These are phyloP conservation scores for Camptogramma bilineatum DNA, from an alignment of 2,888 invertebrate species.

Conservation along the genomic window DNA sequence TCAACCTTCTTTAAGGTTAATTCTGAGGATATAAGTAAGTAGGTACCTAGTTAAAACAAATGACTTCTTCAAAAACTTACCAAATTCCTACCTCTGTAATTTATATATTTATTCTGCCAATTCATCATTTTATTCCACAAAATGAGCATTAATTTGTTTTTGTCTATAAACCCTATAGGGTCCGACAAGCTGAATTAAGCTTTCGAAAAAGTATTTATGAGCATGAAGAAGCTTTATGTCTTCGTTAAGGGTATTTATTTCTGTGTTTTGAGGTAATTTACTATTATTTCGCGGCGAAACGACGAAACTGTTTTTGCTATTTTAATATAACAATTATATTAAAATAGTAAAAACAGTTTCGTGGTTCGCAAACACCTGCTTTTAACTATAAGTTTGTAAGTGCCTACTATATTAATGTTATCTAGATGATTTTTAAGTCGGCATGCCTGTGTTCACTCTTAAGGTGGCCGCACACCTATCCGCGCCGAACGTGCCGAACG, in stretches of 20 bases:
- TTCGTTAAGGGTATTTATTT: constrained; percentile 46
- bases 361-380: not conserved
- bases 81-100: not conserved
- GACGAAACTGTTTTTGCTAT: too few relatives aligned
- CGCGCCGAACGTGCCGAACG: too few relatives aligned
- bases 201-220: constrained; percentile 29
- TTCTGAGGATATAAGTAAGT: not conserved
- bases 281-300: constrained; percentile 13
- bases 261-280: constrained; percentile 21
- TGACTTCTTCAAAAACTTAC: constrained; percentile 13
- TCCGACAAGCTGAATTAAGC: constrained; percentile 33
- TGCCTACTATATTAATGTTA: too few relatives aligned
- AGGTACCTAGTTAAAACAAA: constrained; percentile 11
- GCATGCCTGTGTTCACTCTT: too few relatives aligned
- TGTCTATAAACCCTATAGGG: constrained; percentile 23
- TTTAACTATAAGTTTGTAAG: not conserved
- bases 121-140: constrained; percentile 22
- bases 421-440: too few relatives aligned
- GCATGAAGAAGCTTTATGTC: constrained; percentile 38
- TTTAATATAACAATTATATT: too few relatives aligned
- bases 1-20: not conserved
- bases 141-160: constrained; percentile 15
- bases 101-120: constrained; percentile 19
- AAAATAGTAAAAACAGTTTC: not conserved
- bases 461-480: too few relatives aligned